Conservation (phyloP, 2,797 vertebrate genomes). For the Ctenosaura bakeri region DNA sequence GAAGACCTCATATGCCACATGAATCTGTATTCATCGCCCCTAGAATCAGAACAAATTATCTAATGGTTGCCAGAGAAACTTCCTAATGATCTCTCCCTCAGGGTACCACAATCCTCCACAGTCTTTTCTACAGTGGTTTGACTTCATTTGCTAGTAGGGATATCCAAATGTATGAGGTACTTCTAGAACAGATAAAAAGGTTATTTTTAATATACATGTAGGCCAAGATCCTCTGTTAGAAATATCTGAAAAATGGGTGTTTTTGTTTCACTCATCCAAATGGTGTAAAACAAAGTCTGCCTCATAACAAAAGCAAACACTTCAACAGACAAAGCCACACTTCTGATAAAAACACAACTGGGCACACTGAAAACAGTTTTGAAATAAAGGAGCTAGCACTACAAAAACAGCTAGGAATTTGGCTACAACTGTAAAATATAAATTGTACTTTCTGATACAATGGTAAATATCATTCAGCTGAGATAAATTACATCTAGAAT, state of each 20-base stretch:
- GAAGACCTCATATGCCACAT: not conserved
- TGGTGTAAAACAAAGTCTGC: not conserved
- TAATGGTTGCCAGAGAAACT: not conserved
- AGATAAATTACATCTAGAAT: not conserved
- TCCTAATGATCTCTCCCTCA: not conserved
- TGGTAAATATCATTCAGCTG: not conserved
- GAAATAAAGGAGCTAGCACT: not conserved
- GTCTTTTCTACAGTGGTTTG: not conserved
- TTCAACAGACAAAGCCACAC: not conserved
- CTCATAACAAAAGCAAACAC: not conserved
- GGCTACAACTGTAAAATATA: not conserved
- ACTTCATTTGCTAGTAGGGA: not conserved
- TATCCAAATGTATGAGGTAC: not conserved
- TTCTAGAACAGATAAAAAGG: not conserved
- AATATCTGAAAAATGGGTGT: not conserved
- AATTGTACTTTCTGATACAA: not conserved
- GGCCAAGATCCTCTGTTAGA: too few relatives aligned
- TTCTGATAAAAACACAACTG: not conserved
- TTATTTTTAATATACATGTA: not conserved
- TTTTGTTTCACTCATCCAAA: constrained; percentile 7
- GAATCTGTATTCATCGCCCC: not conserved
- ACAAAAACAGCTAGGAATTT: not conserved
- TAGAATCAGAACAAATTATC: not conserved
- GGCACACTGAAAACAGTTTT: not conserved
- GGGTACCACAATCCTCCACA: too few relatives aligned